Conservation (phyloP, 2,888 invertebrate genomes). For the Diadegma fenestrale region DNA sequence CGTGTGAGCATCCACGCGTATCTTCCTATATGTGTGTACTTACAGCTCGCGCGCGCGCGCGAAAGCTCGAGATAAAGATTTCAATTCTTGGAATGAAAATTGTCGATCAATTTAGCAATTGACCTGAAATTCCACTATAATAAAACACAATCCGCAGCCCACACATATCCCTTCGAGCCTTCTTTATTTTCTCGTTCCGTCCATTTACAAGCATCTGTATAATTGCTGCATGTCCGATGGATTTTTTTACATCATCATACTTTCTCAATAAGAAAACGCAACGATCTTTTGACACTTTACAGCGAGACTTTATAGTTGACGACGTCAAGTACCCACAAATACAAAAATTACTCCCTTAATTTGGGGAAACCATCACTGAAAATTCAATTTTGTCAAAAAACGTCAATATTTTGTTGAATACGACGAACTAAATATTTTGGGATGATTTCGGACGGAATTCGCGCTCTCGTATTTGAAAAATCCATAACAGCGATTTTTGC, state of each 20-base stretch:
- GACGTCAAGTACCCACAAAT: neutral
- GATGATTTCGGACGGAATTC: no score
- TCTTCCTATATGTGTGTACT: conserved; percentile 8
- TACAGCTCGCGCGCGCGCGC: conserved; percentile 36
- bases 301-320: neutral
- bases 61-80: conserved; percentile 78
- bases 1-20: conserved; percentile 34
- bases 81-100: conserved; percentile 83
- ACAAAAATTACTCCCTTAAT: neutral
- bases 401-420: no score
- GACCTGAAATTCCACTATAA: conserved; percentile 82
- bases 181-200: conserved; percentile 57
- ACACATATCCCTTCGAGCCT: conserved; percentile 67
- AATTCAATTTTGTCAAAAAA: no score
- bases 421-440: no score
- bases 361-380: neutral
- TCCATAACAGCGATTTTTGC: neutral
- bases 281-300: neutral
- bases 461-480: neutral
- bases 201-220: conserved; percentile 4
- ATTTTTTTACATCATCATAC: neutral
- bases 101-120: conserved; percentile 83
- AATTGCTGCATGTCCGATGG: neutral
- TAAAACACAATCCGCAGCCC: conserved; percentile 79
- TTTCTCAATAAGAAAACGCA: neutral